These are phyloP conservation scores for Spatula clypeata DNA, from an alignment of 2,797 vertebrate genomes.

Conservation along the genomic window DNA sequence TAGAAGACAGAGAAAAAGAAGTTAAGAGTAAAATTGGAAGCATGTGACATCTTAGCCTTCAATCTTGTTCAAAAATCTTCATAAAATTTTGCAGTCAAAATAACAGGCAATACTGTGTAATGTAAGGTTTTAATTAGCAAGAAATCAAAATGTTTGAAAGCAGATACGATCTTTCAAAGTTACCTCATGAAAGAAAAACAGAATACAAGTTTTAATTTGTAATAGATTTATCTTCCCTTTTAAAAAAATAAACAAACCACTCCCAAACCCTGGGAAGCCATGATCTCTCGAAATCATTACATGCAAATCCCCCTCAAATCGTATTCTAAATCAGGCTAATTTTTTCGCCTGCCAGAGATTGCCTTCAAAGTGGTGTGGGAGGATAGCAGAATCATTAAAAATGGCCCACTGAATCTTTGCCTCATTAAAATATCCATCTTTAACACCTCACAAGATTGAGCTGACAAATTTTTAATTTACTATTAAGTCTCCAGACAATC, in stretches of 20 bases:
- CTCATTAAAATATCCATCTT: neutral
- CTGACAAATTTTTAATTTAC: neutral
- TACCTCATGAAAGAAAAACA: neutral
- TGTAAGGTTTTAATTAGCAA: neutral
- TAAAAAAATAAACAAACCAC: neutral
- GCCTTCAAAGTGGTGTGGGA: neutral
- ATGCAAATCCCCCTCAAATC: neutral
- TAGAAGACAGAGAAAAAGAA: neutral
- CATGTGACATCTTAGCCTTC: neutral
- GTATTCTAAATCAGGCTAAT: neutral
- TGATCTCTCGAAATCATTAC: neutral
- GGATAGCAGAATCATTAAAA: neutral
- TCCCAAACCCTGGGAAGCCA: neutral
- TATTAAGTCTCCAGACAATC: neutral
- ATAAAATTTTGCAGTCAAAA: neutral
- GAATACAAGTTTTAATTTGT: neutral
- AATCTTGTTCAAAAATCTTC: neutral
- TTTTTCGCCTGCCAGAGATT: neutral
- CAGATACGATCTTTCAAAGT: rapidly evolving
- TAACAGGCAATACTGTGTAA: neutral
- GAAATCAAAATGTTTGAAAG: neutral
- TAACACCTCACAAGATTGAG: neutral
- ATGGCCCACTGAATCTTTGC: neutral
- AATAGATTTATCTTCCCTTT: neutral
- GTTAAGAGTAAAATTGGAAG: neutral